A percentile compares a stretch with the other conserved stretches of the same genome.
Evolutionary conservation across 2,888 invertebrate species (phyloP).

Genomic region (Drepana falcataria): DNA sequence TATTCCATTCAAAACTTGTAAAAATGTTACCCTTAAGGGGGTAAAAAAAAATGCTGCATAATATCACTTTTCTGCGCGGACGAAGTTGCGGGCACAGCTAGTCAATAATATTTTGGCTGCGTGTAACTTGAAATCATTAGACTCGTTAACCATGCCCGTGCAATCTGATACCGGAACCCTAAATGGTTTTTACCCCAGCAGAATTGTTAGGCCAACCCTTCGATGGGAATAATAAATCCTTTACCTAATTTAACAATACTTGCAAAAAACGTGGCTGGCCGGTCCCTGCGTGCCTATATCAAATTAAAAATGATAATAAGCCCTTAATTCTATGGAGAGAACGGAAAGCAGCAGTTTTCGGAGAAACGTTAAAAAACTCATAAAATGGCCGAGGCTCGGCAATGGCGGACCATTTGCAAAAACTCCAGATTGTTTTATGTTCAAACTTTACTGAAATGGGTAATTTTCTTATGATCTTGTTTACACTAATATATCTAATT

Average conservation of each 20-base stretch:
- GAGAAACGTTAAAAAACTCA: slow-evolving; percentile 42
- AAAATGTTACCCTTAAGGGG: too few species aligned
- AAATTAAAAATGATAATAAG: slow-evolving; percentile 57
- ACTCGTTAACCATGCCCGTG: not conserved
- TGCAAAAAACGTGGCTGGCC: slow-evolving; percentile 15
- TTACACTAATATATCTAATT: too few species aligned
- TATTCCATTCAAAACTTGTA: too few species aligned
- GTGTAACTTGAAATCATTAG: too few species aligned
- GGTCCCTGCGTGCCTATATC: slow-evolving; percentile 41
- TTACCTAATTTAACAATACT: not conserved
- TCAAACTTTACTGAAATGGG: slow-evolving; percentile 5
- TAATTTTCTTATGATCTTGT: too few species aligned
- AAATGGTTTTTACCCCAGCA: not conserved
- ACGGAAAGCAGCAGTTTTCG: slow-evolving; percentile 36
- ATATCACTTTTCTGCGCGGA: too few species aligned
- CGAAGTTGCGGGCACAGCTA: too few species aligned
- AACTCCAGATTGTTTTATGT: slow-evolving; percentile 13
- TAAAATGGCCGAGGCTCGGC: slow-evolving; percentile 41
- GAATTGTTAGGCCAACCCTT: not conserved
- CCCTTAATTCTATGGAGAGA: slow-evolving; percentile 45
- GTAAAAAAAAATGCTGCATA: too few species aligned
- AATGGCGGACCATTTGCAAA: slow-evolving; percentile 44
- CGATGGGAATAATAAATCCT: not conserved
- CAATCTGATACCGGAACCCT: not conserved
- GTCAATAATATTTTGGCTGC: too few species aligned